These are phyloP conservation scores for Falcunculus frontatus DNA, from an alignment of 2,113 vertebrate species.

Conservation along the genomic window DNA sequence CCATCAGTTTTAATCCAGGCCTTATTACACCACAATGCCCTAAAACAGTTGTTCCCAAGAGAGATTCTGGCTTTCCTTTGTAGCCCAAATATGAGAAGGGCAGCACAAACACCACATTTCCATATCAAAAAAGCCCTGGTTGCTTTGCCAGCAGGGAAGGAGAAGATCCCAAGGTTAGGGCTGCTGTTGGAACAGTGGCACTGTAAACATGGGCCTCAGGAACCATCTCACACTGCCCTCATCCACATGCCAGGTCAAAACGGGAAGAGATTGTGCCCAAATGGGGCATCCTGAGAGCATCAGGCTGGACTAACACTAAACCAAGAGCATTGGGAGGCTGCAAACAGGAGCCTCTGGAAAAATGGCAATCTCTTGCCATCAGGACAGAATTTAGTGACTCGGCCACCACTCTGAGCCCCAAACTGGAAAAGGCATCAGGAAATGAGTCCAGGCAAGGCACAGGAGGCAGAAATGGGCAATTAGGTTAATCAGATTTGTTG, in stretches of 20 bases:
- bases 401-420: not conserved
- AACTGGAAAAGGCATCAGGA: not conserved
- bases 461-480: not conserved
- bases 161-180: not conserved
- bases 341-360: not conserved
- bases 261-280: not conserved
- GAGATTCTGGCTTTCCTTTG: not conserved
- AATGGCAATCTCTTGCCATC: not conserved
- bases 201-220: not conserved
- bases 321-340: not conserved
- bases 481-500: conserved; percentile 30
- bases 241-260: not conserved
- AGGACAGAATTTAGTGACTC: not conserved
- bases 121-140: not conserved
- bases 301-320: not conserved
- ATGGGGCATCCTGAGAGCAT: not conserved
- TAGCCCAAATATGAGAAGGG: not conserved
- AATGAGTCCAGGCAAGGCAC: not conserved
- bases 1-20: not conserved
- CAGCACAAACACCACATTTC: not conserved
- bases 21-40: not conserved
- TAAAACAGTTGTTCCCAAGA: not conserved
- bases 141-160: not conserved
- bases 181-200: not conserved
- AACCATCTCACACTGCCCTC: not conserved